Evolutionary conservation across 2,797 vertebrate species (phyloP).

Genomic region (Anabas testudineus): DNA sequence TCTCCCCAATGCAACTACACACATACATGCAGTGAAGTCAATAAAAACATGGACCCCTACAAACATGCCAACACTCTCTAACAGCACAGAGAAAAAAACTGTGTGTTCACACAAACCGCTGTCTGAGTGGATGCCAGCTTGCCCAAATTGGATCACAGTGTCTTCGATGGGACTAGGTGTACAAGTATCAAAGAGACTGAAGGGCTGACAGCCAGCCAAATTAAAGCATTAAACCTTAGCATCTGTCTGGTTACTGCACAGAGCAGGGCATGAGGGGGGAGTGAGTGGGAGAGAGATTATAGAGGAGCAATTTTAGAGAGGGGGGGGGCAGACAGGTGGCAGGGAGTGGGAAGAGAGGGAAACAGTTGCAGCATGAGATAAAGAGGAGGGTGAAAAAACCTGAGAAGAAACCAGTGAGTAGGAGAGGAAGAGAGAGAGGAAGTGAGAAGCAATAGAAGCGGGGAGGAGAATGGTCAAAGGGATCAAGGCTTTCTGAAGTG

Average conservation of each 20-base stretch:
- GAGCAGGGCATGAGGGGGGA: conserved; percentile 46
- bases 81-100: conserved; percentile 25
- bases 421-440: not conserved
- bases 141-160: conserved; percentile 76
- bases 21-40: conserved; percentile 32
- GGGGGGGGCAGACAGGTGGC: conserved; percentile 52
- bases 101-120: conserved; percentile 31
- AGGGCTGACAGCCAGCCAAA: conserved; percentile 75
- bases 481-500: not conserved
- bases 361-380: conserved; percentile 36
- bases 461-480: not conserved
- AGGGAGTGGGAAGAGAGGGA: conserved; percentile 39
- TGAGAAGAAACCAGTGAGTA: not conserved
- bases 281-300: conserved; percentile 64
- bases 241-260: conserved; percentile 66
- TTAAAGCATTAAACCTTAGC: conserved; percentile 77
- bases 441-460: not conserved
- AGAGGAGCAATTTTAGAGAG: conserved; percentile 50
- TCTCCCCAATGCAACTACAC: conserved; percentile 25
- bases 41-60: conserved; percentile 36
- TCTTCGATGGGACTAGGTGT: conserved; percentile 72
- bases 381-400: conserved; percentile 9
- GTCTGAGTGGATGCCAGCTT: conserved; percentile 63
- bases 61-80: conserved; percentile 51
- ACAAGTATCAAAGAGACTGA: conserved; percentile 78